Evolutionary conservation across 1,140 invertebrate genomes (phyloP).

Genomic region (Physella acuta): DNA sequence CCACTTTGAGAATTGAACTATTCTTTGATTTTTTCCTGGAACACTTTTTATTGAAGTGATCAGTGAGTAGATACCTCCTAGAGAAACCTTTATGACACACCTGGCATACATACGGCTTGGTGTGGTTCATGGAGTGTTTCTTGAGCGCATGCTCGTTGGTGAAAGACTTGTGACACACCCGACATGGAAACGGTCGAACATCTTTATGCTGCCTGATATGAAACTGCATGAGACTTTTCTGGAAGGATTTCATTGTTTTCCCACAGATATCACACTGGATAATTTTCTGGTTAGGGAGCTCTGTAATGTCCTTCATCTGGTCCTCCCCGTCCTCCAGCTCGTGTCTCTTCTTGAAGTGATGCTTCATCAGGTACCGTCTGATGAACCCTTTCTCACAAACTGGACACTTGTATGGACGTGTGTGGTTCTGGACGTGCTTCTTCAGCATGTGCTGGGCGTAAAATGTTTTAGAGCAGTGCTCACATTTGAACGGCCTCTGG

Average conservation of each 20-base stretch:
- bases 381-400: constrained; percentile 23
- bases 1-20: too few relatives aligned
- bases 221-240: constrained; percentile 19
- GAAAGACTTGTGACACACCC: constrained; percentile 8
- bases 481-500: constrained; percentile 19
- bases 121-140: constrained; percentile 22
- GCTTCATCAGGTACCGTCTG: constrained; percentile 13
- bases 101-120: constrained; percentile 21
- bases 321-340: constrained; percentile 2
- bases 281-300: constrained; percentile 5
- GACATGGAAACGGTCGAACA: constrained; percentile 14
- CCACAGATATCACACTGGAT: constrained; percentile 25
- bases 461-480: constrained; percentile 13
- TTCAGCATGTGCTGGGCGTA: constrained; percentile 12
- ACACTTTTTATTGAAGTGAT: constrained; percentile 21
- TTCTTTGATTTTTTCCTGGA: not conserved
- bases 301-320: constrained; percentile 18
- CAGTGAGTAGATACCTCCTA: constrained; percentile 16
- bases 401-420: constrained; percentile 20
- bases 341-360: constrained; percentile 23
- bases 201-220: constrained; percentile 23
- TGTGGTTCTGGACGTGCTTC: constrained; percentile 26
- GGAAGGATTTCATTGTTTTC: constrained; percentile 22
- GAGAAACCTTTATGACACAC: constrained; percentile 23
- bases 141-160: constrained; percentile 19